Base-by-base conservation (phyloP, 2,797 vertebrate species). In the Macropodus opercularis region DNA sequence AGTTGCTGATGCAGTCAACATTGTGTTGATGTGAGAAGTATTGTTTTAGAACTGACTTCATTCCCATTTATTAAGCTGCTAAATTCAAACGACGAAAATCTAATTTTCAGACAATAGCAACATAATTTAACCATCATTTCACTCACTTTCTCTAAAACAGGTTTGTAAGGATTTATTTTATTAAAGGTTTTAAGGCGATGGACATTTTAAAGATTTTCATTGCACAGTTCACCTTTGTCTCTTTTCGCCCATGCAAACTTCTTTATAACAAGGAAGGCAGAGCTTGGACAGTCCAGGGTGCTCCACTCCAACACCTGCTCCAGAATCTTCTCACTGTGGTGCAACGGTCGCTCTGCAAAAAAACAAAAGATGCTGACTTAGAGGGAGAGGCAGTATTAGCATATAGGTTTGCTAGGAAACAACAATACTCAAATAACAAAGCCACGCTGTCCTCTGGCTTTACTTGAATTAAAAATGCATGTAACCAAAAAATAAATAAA, bases 231-330 rank as follows among this genome's bases (percentile, higher is more conserved):
- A 93, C 92, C 92, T 84, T 87, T 63, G 22, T 24, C 61, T 51
- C 36, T 68, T 75, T 75, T 83, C 38, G 66, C 73, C n/a, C 74
- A 87, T 53, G 90, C 60, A 75, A 96, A 94, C 73, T 86, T 94
- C 87, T 96, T 98, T 84, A 98, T 88, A 62, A 99, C 86, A 21
- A 99, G 92, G 70, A 93, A 96, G 8, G 96, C 96, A 24, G 93
- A 92, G 22, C 95, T 90, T 2, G 97, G 96, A 29, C 90, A 93
- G 6, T 95, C 92, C 70, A 98, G 82, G 2, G 89, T 74, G 52
- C 95, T 95, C 96, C 97, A 98, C 53, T 93, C 94, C 81, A 99
- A 91, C 54, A 98, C 92, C 83, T 97, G 96, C 71, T 98, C 96
- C 57, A 98, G 86, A 23, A 98, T 85, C 69, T 94, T 97, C 84